Conservation (phyloP, 2,888 invertebrate species). For the Aspidiotus rigidus region DNA sequence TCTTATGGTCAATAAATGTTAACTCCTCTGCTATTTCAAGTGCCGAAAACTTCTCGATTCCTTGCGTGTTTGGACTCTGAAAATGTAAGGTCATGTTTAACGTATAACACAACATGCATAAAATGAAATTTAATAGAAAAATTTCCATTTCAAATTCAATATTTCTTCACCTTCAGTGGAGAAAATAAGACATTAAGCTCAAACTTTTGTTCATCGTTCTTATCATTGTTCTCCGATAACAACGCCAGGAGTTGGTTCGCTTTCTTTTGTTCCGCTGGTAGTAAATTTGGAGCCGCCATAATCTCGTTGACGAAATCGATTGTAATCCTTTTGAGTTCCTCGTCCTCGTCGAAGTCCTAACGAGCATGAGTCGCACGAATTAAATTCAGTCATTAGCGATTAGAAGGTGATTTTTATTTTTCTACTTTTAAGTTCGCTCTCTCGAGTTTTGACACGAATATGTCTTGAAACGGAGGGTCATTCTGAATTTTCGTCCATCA, state of each 20-base stretch:
- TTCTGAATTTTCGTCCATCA: not conserved
- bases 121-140: not conserved
- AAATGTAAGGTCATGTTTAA: constrained; percentile 39
- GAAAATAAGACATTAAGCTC: constrained; percentile 61
- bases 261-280: constrained; percentile 82
- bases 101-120: not conserved
- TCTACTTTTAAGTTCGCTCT: too few relatives aligned
- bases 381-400: not conserved
- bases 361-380: constrained; percentile 12
- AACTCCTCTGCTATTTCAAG: constrained; percentile 87
- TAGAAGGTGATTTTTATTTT: too few relatives aligned
- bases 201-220: constrained; percentile 44
- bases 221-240: constrained; percentile 63
- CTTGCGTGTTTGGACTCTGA: constrained; percentile 69
- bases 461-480: too few relatives aligned
- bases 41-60: constrained; percentile 74
- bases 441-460: too few relatives aligned
- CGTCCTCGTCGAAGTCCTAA: constrained; percentile 69
- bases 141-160: not conserved
- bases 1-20: constrained; percentile 84
- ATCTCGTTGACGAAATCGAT: constrained; percentile 83
- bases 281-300: constrained; percentile 67
- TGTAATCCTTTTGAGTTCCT: constrained; percentile 62
- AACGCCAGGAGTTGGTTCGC: constrained; percentile 71
- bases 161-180: constrained; percentile 53